Conservation (phyloP, 2,888 invertebrate genomes). For the Congeria kusceri region DNA sequence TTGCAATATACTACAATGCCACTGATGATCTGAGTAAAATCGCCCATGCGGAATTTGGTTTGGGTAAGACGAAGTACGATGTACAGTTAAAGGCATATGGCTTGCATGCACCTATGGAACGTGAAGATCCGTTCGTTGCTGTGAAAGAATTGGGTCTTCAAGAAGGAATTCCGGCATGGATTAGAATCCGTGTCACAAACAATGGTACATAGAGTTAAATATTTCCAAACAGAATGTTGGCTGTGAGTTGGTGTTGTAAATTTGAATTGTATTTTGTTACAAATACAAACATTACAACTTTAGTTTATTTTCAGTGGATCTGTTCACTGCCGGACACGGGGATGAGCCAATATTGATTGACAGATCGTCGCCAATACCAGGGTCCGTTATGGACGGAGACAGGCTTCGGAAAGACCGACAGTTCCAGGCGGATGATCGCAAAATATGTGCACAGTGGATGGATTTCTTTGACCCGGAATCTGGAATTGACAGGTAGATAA, state of each 20-base stretch:
- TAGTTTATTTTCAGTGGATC: slow-evolving; percentile 73
- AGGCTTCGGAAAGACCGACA: slow-evolving; percentile 53
- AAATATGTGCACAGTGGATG: slow-evolving; percentile 73
- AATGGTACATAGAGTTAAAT: slow-evolving; percentile 69
- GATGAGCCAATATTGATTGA: slow-evolving; percentile 76
- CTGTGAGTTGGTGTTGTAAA: too few species aligned
- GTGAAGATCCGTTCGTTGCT: slow-evolving; percentile 55
- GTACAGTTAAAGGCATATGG: slow-evolving; percentile 60
- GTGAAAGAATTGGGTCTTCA: slow-evolving; percentile 65
- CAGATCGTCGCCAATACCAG: slow-evolving; percentile 68
- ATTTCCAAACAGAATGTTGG: too few species aligned
- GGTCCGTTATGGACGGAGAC: slow-evolving; percentile 72
- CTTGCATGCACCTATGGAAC: slow-evolving; percentile 47
- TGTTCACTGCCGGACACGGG: slow-evolving; percentile 70
- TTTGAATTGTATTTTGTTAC: too few species aligned
- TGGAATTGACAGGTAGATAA: slow-evolving; percentile 68
- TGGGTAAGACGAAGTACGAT: slow-evolving; percentile 71
- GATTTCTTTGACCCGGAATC: slow-evolving; percentile 76
- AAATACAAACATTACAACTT: too few species aligned
- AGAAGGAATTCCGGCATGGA: slow-evolving; percentile 70
- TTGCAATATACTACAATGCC: slow-evolving; percentile 68
- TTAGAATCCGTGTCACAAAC: slow-evolving; percentile 66
- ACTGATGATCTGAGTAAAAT: slow-evolving; percentile 63
- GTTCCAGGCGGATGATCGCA: slow-evolving; percentile 61
- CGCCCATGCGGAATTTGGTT: slow-evolving; percentile 67